Conservation (phyloP, 2,113 vertebrate genomes). For the Lates calcarifer region DNA sequence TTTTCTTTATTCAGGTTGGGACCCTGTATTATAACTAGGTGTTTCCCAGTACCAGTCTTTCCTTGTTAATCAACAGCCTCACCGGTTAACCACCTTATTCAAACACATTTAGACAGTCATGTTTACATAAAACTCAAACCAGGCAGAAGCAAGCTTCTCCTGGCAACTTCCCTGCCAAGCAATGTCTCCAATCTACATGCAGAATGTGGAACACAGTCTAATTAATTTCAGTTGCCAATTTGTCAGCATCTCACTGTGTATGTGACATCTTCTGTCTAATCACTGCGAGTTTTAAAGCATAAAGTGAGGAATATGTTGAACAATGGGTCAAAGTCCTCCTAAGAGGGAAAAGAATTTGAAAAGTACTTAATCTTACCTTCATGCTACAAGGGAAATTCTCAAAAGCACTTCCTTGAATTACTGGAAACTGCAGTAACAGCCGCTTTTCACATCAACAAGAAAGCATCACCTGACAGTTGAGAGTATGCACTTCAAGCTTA, state of each 20-base stretch:
- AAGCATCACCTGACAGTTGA: slow-evolving; percentile 5
- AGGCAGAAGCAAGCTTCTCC: slow-evolving; percentile 1
- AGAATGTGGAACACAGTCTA: slow-evolving; percentile 22
- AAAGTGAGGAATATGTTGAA: slow-evolving; percentile 28
- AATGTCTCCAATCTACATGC: slow-evolving; percentile 16
- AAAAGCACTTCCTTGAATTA: background rate
- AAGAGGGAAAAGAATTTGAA: too few relatives aligned
- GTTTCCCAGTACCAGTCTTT: slow-evolving; percentile 7
- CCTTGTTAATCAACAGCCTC: slow-evolving; percentile 10
- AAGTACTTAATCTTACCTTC: too few relatives aligned
- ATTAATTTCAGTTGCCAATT: slow-evolving; percentile 57
- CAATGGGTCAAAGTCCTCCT: slow-evolving; percentile 37
- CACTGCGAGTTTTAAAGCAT: slow-evolving; percentile 19
- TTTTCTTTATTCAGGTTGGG: background rate
- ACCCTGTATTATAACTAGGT: background rate
- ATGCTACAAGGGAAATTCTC: background rate
- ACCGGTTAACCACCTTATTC: slow-evolving; percentile 24
- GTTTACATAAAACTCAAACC: slow-evolving; percentile 28
- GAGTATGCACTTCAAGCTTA: background rate
- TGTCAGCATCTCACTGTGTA: slow-evolving; percentile 25
- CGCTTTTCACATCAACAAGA: background rate
- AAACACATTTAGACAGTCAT: slow-evolving; percentile 16
- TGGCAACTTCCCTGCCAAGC: slow-evolving; percentile 15
- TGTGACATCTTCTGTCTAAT: slow-evolving; percentile 36
- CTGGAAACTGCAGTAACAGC: background rate